Evolutionary conservation across 1,140 invertebrate genomes (phyloP).

Genomic region (Drosophila hydei): DNA sequence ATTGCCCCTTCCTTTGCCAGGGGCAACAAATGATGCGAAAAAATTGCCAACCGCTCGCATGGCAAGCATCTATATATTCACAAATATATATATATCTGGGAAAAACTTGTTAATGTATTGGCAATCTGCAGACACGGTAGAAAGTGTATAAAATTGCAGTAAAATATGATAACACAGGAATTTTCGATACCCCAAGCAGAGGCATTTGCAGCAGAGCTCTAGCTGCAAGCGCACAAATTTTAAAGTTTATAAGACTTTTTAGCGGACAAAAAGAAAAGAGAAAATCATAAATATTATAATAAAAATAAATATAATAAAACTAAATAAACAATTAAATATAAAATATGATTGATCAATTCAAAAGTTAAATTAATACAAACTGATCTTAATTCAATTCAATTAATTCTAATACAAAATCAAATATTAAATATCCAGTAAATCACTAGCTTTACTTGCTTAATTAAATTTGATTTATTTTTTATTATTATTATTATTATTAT

Average conservation of each 20-base stretch:
- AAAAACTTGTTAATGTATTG: conserved; percentile 76
- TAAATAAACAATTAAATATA: background rate
- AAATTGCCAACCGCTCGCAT: conserved; percentile 62
- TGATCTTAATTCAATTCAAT: no score
- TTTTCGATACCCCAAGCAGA: conserved; percentile 30
- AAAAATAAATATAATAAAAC: background rate
- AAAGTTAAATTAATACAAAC: no score
- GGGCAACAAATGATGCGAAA: conserved; percentile 77
- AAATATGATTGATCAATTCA: no score
- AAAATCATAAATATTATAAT: background rate
- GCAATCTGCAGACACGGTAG: conserved; percentile 35
- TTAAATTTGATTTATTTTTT: no score
- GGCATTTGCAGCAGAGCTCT: conserved; percentile 2
- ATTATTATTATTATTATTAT: no score
- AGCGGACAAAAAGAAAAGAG: no score
- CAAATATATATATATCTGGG: no score
- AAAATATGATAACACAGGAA: conserved; percentile 42
- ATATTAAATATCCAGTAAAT: no score
- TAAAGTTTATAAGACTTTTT: background rate
- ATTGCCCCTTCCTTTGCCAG: background rate
- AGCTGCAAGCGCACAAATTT: background rate
- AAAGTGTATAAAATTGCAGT: conserved; percentile 31
- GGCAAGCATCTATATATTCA: conserved; percentile 20
- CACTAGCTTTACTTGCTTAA: no score
- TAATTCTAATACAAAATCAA: no score